A percentile compares a stretch with the other conserved stretches of the same genome.
Evolutionary conservation across 2,797 vertebrate genomes (phyloP).

Genomic region (Falco columbarius): DNA sequence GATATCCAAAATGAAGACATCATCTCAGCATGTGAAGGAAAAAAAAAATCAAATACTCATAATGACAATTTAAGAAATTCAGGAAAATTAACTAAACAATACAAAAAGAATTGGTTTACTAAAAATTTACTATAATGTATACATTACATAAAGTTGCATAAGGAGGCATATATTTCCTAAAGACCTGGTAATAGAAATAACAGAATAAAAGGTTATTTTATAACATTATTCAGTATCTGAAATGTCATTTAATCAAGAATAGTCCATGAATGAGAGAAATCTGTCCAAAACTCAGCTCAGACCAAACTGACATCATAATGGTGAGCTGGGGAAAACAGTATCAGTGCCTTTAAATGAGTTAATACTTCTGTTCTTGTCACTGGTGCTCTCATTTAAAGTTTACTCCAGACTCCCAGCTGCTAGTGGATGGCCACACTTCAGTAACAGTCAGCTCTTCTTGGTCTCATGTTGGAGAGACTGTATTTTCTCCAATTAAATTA

Average conservation of each 20-base stretch:
- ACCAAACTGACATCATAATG: neutral
- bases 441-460: neutral
- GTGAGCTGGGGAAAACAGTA: neutral
- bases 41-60: neutral
- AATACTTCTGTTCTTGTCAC: neutral
- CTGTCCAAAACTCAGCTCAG: neutral
- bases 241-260: neutral
- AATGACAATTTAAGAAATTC: neutral
- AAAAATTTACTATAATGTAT: neutral
- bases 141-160: neutral
- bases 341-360: neutral
- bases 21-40: neutral
- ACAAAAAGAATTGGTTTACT: neutral
- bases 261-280: neutral
- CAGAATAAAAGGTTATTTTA: neutral
- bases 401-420: neutral
- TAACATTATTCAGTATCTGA: neutral
- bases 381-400: neutral
- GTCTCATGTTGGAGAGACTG: neutral
- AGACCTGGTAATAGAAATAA: neutral
- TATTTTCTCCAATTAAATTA: neutral
- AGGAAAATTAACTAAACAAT: neutral
- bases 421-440: neutral
- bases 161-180: neutral
- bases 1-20: neutral